Base-by-base conservation (phyloP, 2,888 invertebrate genomes). In the Aromia moschata region DNA sequence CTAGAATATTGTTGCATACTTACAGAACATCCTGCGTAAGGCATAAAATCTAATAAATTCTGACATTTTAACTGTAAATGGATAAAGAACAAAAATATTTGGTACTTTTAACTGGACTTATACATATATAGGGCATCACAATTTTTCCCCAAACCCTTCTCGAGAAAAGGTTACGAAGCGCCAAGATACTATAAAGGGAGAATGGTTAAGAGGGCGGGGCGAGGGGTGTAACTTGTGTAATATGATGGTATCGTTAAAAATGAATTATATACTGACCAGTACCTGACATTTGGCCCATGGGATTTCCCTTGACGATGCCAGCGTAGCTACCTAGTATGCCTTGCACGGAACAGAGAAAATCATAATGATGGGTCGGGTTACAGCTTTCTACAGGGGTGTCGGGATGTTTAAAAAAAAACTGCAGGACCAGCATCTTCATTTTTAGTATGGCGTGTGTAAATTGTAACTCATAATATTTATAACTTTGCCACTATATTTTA, bases 281-380 rank as follows among this genome's bases (percentile, higher is more conserved):
- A 94, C 94, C 94, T 92, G 93, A 90, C 90, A 93, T 90, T 84
- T 85, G 84, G 84, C 87, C 87, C 83, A 88, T 86, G 83, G 89
- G 89, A 77, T 90, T 89, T 82, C 93, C 93, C 83, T 92, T 91
- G 84, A 94, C 87, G 83, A 93, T 92, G 84, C 92, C 91, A 83
- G 94, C 93, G 89, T 94, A 94, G 86, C 92, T 89, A 86, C 85
- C 85, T 84, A 80, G 79, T 78, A 80, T 78, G 80, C 81, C 81
- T 81, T 81, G 80, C 80, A 78, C 77, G 76, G 77, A 80, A 80
- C 77, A 79, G 73, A 77, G 74, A 79, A 77, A 68, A 70, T 71
- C 67, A 70, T 61, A 62, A 70, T 70, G 60, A 73, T 73, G 75
- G 76, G 73, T 75, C 71, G 73, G 76, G 75, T 74, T 73, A 73